Percentiles rank a stretch among this genome's conserved stretches.
phyloP scores from a whole-genome alignment of 2,113 vertebrate genomes.

The Chunga burmeisteri region DNA sequence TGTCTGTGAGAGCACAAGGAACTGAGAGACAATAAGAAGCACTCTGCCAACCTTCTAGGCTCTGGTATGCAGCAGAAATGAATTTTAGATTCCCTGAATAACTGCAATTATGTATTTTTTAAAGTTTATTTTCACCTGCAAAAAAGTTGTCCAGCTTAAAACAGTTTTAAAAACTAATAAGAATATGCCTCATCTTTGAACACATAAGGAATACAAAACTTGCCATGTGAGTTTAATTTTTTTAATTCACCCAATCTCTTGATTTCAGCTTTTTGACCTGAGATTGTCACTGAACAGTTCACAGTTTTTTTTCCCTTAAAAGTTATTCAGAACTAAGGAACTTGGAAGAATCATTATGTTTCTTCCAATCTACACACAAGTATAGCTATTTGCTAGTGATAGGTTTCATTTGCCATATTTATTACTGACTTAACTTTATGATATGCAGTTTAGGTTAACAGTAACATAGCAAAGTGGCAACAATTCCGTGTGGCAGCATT shows the following conservation, averaged over 20 bases:
- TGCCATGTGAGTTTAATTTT: background rate
- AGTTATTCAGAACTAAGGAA: background rate
- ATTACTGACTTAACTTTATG: background rate
- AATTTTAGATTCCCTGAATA: background rate
- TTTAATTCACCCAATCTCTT: background rate
- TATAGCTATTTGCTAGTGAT: background rate
- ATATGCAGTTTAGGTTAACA: background rate
- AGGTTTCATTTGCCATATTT: background rate
- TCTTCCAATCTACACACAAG: background rate
- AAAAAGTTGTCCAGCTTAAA: background rate
- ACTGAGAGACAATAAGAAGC: background rate
- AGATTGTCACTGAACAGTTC: background rate
- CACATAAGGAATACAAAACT: background rate
- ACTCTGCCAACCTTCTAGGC: background rate
- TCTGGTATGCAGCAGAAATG: background rate
- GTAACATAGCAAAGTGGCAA: background rate
- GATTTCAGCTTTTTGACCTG: background rate
- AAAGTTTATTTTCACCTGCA: background rate
- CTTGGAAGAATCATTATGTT: background rate
- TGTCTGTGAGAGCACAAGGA: too few species aligned
- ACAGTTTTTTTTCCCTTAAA: background rate
- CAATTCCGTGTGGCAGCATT: background rate
- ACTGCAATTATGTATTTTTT: background rate
- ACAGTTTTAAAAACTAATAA: background rate
- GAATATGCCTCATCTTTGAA: background rate